Conservation (phyloP, 2,888 invertebrate species). For the Hecatera dysodea region DNA sequence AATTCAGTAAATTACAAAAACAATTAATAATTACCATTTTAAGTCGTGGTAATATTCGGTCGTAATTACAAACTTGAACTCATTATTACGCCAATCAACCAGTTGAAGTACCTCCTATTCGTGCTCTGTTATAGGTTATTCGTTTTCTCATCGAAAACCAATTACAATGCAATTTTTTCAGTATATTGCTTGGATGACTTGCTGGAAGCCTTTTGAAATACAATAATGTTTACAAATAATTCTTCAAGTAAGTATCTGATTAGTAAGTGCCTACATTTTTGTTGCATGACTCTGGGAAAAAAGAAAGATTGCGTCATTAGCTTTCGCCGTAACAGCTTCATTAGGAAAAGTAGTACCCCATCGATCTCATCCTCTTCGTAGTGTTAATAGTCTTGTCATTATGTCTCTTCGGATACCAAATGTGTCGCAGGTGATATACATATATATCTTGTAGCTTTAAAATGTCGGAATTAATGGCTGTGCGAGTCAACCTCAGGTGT, state of each 20-base stretch:
- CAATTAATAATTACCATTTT: conserved; percentile 37
- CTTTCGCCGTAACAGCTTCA: conserved; percentile 63
- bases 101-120: conserved; percentile 27
- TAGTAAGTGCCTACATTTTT: conserved; percentile 37
- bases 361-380: conserved; percentile 45
- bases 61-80: conserved; percentile 60
- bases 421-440: conserved; percentile 79
- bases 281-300: conserved; percentile 52
- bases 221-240: conserved; percentile 27
- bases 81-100: conserved; percentile 56
- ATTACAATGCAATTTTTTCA: conserved; percentile 75
- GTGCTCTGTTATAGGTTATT: conserved; percentile 53
- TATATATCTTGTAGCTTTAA: conserved; percentile 82
- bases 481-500: conserved; percentile 88
- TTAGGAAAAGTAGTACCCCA: conserved; percentile 55
- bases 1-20: conserved; percentile 33
- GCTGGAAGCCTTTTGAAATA: conserved; percentile 67
- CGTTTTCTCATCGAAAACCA: conserved; percentile 74
- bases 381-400: conserved; percentile 56
- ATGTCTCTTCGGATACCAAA: conserved; percentile 62
- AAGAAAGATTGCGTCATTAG: conserved; percentile 65
- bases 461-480: conserved; percentile 85
- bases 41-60: conserved; percentile 38
- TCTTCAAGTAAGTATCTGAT: conserved; percentile 8
- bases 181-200: conserved; percentile 79